Evolutionary conservation across 2,797 vertebrate genomes (phyloP), one percentile per base, ranked within the genome.

Genomic region (Limnodromus scolopaceus): DNA sequence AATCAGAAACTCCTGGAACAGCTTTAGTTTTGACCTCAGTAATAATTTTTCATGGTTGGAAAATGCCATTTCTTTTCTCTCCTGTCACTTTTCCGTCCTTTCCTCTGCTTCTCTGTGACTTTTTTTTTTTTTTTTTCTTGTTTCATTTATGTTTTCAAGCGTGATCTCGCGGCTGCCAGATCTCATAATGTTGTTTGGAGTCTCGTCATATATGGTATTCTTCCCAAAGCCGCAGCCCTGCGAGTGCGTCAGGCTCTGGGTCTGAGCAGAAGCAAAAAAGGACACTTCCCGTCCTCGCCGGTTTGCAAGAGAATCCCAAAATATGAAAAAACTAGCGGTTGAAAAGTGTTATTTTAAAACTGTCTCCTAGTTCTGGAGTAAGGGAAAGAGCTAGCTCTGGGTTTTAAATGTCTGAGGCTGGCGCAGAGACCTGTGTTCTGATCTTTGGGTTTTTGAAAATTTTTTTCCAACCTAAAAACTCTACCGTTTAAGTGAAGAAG

Each of bases 1-100:
- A 84, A 91, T 92, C 91, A 87, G 84, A 83, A 89, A 74, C 82
- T 91, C 69, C 84, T 89, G 89, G 64, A 92, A 28, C 89, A 68
- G 75, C 91, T 83, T 70, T 66, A 15, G 66, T 20, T 92, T n/a
- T 89, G 75, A 83, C 90, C 84, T 66, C 78, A 77, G 84, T 3
- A 28, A 66, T 74, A 51, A 65, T 69, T 77, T 36, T 22, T 78
- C 65, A 3, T 2, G 41, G 32, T 58, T 27, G 41, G 28, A 89
- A 92, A 91, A 74, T 36, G 53, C 15, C 34, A 9, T 83, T 90
- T 70, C 6, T 39, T 66, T 45, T 3, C 64, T 60, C 38, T 92
- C 34, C 36, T 4, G 7, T 58, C 0, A 0, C 71, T 69, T 84
- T 71, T 3, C 77, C 1, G 1, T 43, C 64, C 53, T 78, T 57